phyloP scores from a whole-genome alignment of 2,888 invertebrate species.

The Dynastes tityus region DNA sequence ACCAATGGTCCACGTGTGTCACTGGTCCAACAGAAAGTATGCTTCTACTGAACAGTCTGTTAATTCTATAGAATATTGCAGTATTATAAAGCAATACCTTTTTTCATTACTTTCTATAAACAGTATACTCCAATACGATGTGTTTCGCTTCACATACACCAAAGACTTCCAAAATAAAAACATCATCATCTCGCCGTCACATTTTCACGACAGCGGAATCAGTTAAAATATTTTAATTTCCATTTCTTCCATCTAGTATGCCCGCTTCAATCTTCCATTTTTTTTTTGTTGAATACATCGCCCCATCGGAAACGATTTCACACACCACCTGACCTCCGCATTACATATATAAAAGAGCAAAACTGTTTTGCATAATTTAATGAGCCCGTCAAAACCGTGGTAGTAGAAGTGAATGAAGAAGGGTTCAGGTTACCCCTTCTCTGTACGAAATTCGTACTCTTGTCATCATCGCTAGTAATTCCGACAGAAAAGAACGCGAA shows the following conservation, averaged over 20 bases:
- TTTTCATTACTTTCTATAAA: too few species aligned
- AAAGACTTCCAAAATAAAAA: too few species aligned
- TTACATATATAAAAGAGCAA: conserved; percentile 55
- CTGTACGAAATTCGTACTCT: not conserved
- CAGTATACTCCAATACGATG: too few species aligned
- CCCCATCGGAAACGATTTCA: conserved; percentile 9
- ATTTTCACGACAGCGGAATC: too few species aligned
- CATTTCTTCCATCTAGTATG: not conserved
- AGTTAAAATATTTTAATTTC: not conserved
- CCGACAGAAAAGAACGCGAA: not conserved
- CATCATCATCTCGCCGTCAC: too few species aligned
- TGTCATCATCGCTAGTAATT: not conserved
- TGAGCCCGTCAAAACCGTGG: conserved; percentile 61
- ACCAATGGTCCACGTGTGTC: too few species aligned
- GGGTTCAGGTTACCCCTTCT: conserved; percentile 57
- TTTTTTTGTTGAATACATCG: conserved; percentile 1
- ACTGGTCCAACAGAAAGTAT: too few species aligned
- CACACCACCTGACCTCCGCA: not conserved
- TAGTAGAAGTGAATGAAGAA: conserved; percentile 48
- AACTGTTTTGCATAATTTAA: conserved; percentile 66
- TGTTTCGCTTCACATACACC: too few species aligned
- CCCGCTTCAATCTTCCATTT: not conserved
- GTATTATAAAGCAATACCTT: too few species aligned
- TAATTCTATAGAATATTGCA: too few species aligned
- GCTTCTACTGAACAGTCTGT: too few species aligned